Evolutionary conservation across 2,113 vertebrate species (phyloP), one percentile per base, ranked within the genome.

Genomic region (Psephotus haematonotus): DNA sequence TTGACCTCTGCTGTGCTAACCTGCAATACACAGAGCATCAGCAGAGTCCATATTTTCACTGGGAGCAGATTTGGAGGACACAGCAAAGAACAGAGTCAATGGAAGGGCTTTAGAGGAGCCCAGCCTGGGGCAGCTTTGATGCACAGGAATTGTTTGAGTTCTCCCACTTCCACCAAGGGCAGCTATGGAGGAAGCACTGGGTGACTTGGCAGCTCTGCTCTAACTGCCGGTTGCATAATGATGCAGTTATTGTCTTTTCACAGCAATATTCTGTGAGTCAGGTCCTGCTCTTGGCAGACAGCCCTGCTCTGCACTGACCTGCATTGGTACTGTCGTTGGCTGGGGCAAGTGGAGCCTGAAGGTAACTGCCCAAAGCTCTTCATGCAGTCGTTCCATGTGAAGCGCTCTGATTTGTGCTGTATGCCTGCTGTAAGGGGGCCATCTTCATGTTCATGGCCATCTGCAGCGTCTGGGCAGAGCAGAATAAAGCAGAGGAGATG

Each of bases 381-480:
- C 50, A 3, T 29, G 20, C 23, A 7, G 25, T 6, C 1, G 2
- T 5, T 11, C 33, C 67, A 27, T 16, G 1, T 3, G 0, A 7
- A 46, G 8, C 6, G 1, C 15, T n/a, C 47, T 4, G 3, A 7
- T n/a, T 18, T 16, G 28, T 63, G 69, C 12, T 10, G 1, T 2
- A 0, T 13, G 33, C 15, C 27, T 0, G 3, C n/a, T 33, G 31
- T 2, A 5, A 2, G 2, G 50, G 17, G 60, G 4, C 2, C 47
- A 24, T 49, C 47, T 11, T 49, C 47, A 49, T 28, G 49, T 2
- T 13, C 46, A 8, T 1, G 72, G 25, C 41, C 35, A 9, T 4
- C 37, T 60, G 4, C 44, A 19, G 50, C 9, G 13, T 3, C 67
- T 22, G 68, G 33, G 5, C 60, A 39, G 35, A 57, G 70, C 70